Conservation (phyloP, 1,140 invertebrate species). For the Pentalonia nigronervosa region DNA sequence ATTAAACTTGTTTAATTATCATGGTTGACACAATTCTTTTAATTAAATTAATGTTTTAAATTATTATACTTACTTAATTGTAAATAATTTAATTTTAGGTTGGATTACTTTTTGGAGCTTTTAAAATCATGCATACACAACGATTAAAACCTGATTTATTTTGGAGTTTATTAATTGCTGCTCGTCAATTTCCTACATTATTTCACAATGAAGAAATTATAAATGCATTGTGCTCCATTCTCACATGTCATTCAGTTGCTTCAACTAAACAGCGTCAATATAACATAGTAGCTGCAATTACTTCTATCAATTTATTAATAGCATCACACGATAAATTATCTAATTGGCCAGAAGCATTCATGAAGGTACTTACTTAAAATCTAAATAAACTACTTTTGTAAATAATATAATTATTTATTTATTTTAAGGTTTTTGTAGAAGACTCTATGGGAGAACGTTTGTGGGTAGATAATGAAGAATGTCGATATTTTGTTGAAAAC, state of each 20-base stretch:
- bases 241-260: slow-evolving; percentile 74
- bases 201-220: slow-evolving; percentile 82
- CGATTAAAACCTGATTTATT: slow-evolving; percentile 45
- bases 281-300: slow-evolving; percentile 77
- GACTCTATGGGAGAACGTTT: slow-evolving; percentile 90
- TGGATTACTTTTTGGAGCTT: slow-evolving; percentile 47
- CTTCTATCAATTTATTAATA: slow-evolving; percentile 83
- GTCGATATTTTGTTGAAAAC: slow-evolving; percentile 91
- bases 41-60: background rate
- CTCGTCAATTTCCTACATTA: slow-evolving; percentile 79
- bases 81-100: background rate
- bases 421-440: slow-evolving; percentile 85
- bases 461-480: slow-evolving; percentile 93
- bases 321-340: slow-evolving; percentile 78
- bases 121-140: slow-evolving; percentile 53
- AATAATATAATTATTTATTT: slow-evolving; percentile 55
- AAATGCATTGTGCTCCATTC: slow-evolving; percentile 81
- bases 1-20: background rate
- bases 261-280: slow-evolving; percentile 65
- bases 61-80: background rate
- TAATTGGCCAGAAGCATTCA: slow-evolving; percentile 79
- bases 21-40: background rate
- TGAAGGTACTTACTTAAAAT: slow-evolving; percentile 65
- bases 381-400: slow-evolving; percentile 37
- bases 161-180: slow-evolving; percentile 76